Percentiles rank a stretch among this genome's conserved stretches.
Evolutionary conservation across 2,888 invertebrate genomes (phyloP).

Genomic region (Scaptomyza tumidula): DNA sequence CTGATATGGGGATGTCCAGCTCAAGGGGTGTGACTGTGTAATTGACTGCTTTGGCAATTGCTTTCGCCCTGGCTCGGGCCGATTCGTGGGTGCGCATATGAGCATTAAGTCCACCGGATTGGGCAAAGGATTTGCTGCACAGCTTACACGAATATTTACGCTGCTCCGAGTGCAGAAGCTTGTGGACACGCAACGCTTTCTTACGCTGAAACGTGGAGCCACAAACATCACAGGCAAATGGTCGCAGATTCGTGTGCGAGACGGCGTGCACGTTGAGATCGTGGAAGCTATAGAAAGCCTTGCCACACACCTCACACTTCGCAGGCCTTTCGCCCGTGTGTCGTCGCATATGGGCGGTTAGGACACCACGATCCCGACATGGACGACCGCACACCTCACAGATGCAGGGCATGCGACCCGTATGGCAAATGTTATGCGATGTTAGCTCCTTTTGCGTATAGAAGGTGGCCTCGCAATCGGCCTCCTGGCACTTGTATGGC

Average conservation of each 20-base stretch:
- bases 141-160: conserved; percentile 81
- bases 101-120: conserved; percentile 81
- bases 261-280: conserved; percentile 82
- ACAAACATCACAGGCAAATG: conserved; percentile 76
- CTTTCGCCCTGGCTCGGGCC: conserved; percentile 16
- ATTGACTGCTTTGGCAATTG: conserved; percentile 3
- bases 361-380: conserved; percentile 80
- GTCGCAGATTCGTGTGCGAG: conserved; percentile 79
- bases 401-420: conserved; percentile 77
- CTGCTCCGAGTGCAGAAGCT: conserved; percentile 77
- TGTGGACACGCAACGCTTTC: conserved; percentile 82
- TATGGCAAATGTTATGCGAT: conserved; percentile 79
- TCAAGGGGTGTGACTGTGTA: background rate
- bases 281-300: conserved; percentile 80
- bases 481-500: conserved; percentile 75
- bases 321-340: conserved; percentile 81
- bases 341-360: conserved; percentile 81
- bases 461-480: conserved; percentile 77
- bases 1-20: background rate
- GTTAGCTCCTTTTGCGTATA: conserved; percentile 78
- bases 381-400: conserved; percentile 80
- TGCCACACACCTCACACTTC: conserved; percentile 79
- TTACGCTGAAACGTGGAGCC: conserved; percentile 82
- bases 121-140: conserved; percentile 81
- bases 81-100: conserved; percentile 79